Conservation (phyloP, 2,888 invertebrate genomes). For the Creontiades dilutus region DNA sequence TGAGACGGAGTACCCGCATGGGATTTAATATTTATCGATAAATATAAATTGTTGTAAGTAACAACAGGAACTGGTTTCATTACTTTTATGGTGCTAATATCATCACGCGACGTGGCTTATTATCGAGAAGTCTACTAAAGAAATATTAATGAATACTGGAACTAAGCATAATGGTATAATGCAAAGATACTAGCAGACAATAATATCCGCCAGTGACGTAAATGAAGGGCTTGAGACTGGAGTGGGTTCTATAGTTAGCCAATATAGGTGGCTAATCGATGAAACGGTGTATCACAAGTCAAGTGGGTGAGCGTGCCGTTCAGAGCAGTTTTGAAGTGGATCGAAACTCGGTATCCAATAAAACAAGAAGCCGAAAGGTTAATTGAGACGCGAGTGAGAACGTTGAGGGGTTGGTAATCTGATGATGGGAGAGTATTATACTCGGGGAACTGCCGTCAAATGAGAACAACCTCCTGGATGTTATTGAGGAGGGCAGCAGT, state of each 20-base stretch:
- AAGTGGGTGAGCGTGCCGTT: neutral
- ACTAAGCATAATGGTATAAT: no score
- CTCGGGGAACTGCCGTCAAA: conserved; percentile 50
- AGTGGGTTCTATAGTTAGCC: conserved; percentile 5
- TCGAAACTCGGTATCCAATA: conserved; percentile 14
- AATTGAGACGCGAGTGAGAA: conserved; percentile 32
- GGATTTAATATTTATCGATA: no score
- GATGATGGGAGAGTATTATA: conserved; percentile 51
- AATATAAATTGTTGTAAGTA: no score
- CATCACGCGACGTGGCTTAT: no score
- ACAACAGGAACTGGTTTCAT: no score
- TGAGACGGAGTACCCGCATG: no score
- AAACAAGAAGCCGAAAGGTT: conserved; percentile 43
- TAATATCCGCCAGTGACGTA: neutral
- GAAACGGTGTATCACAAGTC: conserved; percentile 20
- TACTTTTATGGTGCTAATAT: no score
- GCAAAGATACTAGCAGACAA: no score
- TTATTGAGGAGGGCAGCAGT: conserved; percentile 10
- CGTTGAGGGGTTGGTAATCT: conserved; percentile 51
- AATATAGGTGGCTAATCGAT: conserved; percentile 20
- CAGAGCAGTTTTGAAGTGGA: conserved; percentile 15
- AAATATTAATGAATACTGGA: no score
- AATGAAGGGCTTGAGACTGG: conserved; percentile 8
- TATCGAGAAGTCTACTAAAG: no score
- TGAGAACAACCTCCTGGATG: conserved; percentile 42